Conservation (phyloP, 2,888 invertebrate genomes). For the Perdita meconis region DNA sequence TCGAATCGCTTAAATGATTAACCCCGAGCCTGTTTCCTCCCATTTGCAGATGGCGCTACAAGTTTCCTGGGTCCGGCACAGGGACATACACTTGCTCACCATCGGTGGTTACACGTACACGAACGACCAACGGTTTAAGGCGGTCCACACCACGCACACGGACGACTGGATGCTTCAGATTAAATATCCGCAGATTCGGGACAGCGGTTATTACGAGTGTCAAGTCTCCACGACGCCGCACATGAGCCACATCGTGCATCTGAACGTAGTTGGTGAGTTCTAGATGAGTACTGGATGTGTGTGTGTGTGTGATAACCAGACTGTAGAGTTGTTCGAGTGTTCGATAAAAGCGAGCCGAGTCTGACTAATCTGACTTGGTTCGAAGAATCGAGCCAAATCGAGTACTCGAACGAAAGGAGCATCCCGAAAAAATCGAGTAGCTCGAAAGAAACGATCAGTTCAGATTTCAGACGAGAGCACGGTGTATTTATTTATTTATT, state of each 20-base stretch:
- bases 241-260: slow-evolving; percentile 95
- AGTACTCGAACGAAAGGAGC: no score
- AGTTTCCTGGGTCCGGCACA: slow-evolving; percentile 96
- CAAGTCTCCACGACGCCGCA: slow-evolving; percentile 97
- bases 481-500: no score
- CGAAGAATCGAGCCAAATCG: no score
- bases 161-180: slow-evolving; percentile 97
- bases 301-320: no score
- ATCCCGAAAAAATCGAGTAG: no score
- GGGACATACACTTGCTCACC: slow-evolving; percentile 95
- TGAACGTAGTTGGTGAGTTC: slow-evolving; percentile 95
- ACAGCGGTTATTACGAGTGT: slow-evolving; percentile 96
- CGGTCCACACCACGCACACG: slow-evolving; percentile 93
- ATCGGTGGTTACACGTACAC: slow-evolving; percentile 96
- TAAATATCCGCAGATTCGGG: slow-evolving; percentile 95
- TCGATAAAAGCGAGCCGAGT: no score
- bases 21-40: slow-evolving; percentile 35
- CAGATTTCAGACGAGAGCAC: no score
- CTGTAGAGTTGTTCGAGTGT: no score
- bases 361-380: no score
- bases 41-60: slow-evolving; percentile 88
- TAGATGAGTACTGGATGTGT: no score
- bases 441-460: no score
- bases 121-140: slow-evolving; percentile 95
- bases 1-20: slow-evolving; percentile 11